A percentile compares a stretch with the other conserved stretches of the same genome.
These are phyloP conservation scores for Pachyramphus minor DNA, from an alignment of 2,113 vertebrate genomes.

Conservation along the genomic window DNA sequence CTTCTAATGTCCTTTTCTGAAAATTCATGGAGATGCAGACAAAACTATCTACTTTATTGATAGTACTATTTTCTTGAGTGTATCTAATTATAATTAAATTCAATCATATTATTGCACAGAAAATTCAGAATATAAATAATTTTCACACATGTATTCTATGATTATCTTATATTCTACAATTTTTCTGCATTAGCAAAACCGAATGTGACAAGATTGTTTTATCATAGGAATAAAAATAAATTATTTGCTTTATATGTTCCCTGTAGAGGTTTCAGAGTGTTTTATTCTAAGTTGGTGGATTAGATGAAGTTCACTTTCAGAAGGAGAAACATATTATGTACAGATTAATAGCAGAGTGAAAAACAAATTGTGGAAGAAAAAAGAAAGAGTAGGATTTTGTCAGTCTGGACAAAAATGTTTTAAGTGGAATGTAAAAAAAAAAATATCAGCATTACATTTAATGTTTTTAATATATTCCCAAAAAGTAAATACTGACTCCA, in stretches of 20 bases:
- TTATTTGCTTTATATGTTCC: background rate
- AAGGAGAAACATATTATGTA: background rate
- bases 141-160: background rate
- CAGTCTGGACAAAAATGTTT: background rate
- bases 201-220: background rate
- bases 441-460: background rate
- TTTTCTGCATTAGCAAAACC: background rate
- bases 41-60: background rate
- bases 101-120: background rate
- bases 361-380: background rate
- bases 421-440: background rate
- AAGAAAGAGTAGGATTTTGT: background rate
- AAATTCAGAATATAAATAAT: background rate
- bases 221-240: background rate
- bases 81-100: background rate
- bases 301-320: background rate
- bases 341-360: background rate
- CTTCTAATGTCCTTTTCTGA: background rate
- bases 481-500: background rate
- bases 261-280: background rate
- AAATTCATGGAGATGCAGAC: background rate
- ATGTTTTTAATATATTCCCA: background rate
- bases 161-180: background rate
- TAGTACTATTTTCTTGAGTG: background rate
- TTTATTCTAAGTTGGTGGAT: background rate